phyloP scores from a whole-genome alignment of 2,888 invertebrate species.

The Rhorus exstirpatorius region DNA sequence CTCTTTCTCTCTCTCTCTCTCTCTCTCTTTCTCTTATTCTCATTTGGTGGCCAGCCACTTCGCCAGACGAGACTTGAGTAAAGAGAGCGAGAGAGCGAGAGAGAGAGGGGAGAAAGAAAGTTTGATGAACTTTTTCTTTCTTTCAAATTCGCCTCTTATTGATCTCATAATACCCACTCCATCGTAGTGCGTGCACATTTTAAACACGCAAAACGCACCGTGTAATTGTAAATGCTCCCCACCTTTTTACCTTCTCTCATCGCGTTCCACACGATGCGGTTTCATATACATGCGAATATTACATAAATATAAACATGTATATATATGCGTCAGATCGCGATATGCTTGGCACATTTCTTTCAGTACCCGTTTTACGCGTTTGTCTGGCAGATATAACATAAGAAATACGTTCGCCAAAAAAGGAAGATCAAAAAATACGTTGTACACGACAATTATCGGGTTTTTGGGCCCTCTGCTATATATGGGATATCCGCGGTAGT shows the following conservation, averaged over 20 bases:
- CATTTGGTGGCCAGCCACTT: not conserved
- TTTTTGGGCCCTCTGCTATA: too few species aligned
- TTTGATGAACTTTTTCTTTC: conserved; percentile 60
- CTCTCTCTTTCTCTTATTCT: conserved; percentile 6
- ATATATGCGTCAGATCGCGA: not conserved
- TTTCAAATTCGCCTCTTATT: conserved; percentile 44
- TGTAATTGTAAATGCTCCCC: conserved; percentile 26
- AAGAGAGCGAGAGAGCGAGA: not conserved
- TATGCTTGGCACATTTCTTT: conserved; percentile 21
- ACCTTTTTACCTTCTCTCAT: not conserved
- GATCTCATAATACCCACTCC: conserved; percentile 52
- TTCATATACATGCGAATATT: not conserved
- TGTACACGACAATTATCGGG: too few species aligned
- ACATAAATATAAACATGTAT: not conserved
- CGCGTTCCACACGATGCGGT: not conserved
- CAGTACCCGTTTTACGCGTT: conserved; percentile 25
- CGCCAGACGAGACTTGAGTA: not conserved
- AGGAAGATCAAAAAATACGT: not conserved
- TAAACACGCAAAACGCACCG: conserved; percentile 24
- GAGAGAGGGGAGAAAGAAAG: conserved; percentile 25
- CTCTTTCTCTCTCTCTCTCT: not conserved
- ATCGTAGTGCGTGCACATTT: conserved; percentile 13
- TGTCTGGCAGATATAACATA: conserved; percentile 14
- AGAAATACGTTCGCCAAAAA: not conserved
- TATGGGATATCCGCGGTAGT: too few species aligned